Evolutionary conservation across 1,140 invertebrate genomes (phyloP), one percentile per base, ranked within the genome.

Genomic region (Ctenoplectra terminalis): DNA sequence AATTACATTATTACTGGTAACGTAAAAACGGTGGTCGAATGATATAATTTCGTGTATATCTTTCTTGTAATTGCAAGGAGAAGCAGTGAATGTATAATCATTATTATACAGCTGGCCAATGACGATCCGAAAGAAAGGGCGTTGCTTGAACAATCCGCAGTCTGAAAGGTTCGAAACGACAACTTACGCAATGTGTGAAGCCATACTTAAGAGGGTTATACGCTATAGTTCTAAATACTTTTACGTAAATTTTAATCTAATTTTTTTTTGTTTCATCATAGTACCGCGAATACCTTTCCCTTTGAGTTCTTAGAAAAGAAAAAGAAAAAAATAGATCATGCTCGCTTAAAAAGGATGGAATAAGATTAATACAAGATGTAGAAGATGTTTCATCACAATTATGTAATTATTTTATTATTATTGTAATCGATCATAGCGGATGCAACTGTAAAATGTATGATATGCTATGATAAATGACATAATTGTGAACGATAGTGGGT

Each of bases 191-290:
- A 82, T 75, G 23, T 26, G 46, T 8, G 82, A 84, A 84, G 82
- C 82, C 84, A 67, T 72, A 72, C 15, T 43, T 71, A 70, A 73
- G 29, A 80, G 74, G 43, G 54, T 84, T 70, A 79, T 26, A n/a
- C 23, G 31, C 37, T 34, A 64, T 63, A 86, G 82, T 85, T 72
- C 81, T 78, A 87, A 90, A 90, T 81, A 74, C 81, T 82, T 90
- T 90, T 88, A 90, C 84, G 82, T 86, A 90, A 90, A 90, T 86
- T 66, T 88, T 90, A 88, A 90, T 82, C 86, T 82, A 88, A 89
- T 90, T 90, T 84, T 60, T 78, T 48, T 58, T 43, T 40, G n/a
- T n/a, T 9, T 43, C 13, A 17, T n/a, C 34, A 61, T 61, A 23
- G 31, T 11, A 60, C 29, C 40, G 9, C 40, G n/a, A n/a, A n/a